These are phyloP conservation scores for Conger conger DNA, from an alignment of 2,113 vertebrate genomes.

Conservation along the genomic window DNA sequence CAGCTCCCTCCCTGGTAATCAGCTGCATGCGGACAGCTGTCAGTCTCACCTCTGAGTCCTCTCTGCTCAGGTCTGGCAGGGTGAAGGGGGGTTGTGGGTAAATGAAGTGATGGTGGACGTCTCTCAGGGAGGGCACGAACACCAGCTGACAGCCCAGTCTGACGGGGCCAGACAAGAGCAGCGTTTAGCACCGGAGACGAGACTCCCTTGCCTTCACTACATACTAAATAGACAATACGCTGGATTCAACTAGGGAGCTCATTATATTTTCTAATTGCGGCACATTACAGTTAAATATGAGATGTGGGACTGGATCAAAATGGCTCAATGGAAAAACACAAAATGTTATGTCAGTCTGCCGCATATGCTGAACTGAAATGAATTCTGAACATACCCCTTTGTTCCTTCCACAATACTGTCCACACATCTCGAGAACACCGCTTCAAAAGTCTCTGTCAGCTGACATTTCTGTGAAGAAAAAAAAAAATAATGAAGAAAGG, in stretches of 20 bases:
- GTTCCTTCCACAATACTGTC: slow-evolving; percentile 84
- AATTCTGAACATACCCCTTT: slow-evolving; percentile 63
- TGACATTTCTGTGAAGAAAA: slow-evolving; percentile 71
- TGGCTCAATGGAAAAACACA: background rate
- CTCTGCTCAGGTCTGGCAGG: slow-evolving; percentile 63
- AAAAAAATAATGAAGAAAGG: background rate
- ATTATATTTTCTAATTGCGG: too few species aligned
- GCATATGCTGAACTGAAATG: background rate
- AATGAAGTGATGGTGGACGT: slow-evolving; percentile 79
- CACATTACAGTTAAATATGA: too few species aligned
- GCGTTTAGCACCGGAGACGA: background rate
- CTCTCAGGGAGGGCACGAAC: slow-evolving; percentile 82
- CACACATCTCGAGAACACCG: slow-evolving; percentile 79
- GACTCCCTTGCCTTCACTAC: background rate
- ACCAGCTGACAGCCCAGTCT: slow-evolving; percentile 74
- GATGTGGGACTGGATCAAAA: too few species aligned
- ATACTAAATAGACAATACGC: background rate
- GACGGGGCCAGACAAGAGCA: background rate
- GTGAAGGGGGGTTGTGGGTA: slow-evolving; percentile 87
- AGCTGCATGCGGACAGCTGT: background rate
- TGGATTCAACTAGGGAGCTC: too few species aligned
- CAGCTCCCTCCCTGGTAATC: background rate
- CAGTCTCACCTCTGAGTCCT: slow-evolving; percentile 72
- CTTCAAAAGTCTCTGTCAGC: slow-evolving; percentile 76
- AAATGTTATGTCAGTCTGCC: background rate